Percentiles rank a stretch among this genome's conserved stretches.
These are phyloP conservation scores for Drosophila kepulauana DNA, from an alignment of 1,140 invertebrate genomes.

Conservation along the genomic window DNA sequence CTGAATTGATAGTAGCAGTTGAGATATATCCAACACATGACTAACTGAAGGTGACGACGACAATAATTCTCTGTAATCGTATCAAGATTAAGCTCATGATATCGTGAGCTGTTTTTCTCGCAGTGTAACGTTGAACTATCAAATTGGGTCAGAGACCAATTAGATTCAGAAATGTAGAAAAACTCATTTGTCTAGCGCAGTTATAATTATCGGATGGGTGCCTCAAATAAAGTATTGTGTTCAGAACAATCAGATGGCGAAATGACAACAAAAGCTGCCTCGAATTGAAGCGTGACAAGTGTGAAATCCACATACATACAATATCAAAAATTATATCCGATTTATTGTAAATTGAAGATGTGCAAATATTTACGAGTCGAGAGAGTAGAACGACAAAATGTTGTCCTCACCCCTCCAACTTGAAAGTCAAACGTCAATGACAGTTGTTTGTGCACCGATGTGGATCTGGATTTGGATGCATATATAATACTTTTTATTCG, in stretches of 20 bases:
- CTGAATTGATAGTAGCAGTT: slow-evolving; percentile 11
- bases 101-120: slow-evolving; percentile 1
- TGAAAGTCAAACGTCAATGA: slow-evolving; percentile 68
- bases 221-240: slow-evolving; percentile 1
- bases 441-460: slow-evolving; percentile 35
- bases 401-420: not conserved
- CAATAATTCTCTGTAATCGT: not conserved
- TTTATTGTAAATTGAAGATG: slow-evolving; percentile 12
- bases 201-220: slow-evolving; percentile 21
- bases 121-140: slow-evolving; percentile 9
- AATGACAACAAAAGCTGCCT: slow-evolving; percentile 36
- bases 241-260: slow-evolving; percentile 8
- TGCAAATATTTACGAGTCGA: not conserved
- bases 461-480: slow-evolving; percentile 1
- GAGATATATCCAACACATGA: slow-evolving; percentile 1
- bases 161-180: slow-evolving; percentile 13
- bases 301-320: not conserved
- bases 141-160: slow-evolving; percentile 25
- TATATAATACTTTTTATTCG: not conserved
- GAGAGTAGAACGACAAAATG: slow-evolving; percentile 5
- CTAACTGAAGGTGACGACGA: slow-evolving; percentile 1
- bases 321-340: slow-evolving; percentile 5
- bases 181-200: slow-evolving; percentile 34
- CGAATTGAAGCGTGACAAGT: slow-evolving; percentile 52
- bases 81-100: not conserved